Conservation (phyloP, 1,140 invertebrate species). For the Tenebrio molitor region DNA sequence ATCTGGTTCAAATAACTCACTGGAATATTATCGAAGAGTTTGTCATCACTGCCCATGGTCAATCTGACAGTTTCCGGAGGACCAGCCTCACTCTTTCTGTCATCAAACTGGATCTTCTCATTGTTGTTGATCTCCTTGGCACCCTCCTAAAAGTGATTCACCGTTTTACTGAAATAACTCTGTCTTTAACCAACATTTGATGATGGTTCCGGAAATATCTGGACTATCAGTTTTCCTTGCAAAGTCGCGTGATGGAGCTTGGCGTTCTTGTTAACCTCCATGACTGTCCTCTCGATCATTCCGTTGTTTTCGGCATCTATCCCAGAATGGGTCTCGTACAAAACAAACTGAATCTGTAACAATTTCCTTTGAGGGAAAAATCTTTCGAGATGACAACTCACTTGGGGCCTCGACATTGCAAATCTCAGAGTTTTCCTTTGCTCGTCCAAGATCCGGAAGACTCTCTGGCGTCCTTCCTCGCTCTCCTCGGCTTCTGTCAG, state of each 20-base stretch:
- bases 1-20: no score
- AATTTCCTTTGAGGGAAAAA: constrained; percentile 36
- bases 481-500: constrained; percentile 76
- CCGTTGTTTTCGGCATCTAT: constrained; percentile 76
- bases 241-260: constrained; percentile 72
- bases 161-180: no score
- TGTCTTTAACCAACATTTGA: neutral
- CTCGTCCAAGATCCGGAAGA: constrained; percentile 74
- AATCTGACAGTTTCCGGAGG: constrained; percentile 1
- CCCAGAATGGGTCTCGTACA: constrained; percentile 80
- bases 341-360: constrained; percentile 76
- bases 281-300: constrained; percentile 73
- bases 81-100: neutral
- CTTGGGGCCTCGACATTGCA: constrained; percentile 78
- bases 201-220: neutral
- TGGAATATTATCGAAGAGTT: constrained; percentile 30
- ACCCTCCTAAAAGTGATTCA: constrained; percentile 3
- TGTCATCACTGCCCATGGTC: constrained; percentile 23
- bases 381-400: no score
- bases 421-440: constrained; percentile 76
- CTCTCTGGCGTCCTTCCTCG: constrained; percentile 70
- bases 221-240: constrained; percentile 64
- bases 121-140: constrained; percentile 55
- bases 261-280: constrained; percentile 74
- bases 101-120: constrained; percentile 14